phyloP scores from a whole-genome alignment of 2,113 vertebrate species.

The Myiagra hebetior region DNA sequence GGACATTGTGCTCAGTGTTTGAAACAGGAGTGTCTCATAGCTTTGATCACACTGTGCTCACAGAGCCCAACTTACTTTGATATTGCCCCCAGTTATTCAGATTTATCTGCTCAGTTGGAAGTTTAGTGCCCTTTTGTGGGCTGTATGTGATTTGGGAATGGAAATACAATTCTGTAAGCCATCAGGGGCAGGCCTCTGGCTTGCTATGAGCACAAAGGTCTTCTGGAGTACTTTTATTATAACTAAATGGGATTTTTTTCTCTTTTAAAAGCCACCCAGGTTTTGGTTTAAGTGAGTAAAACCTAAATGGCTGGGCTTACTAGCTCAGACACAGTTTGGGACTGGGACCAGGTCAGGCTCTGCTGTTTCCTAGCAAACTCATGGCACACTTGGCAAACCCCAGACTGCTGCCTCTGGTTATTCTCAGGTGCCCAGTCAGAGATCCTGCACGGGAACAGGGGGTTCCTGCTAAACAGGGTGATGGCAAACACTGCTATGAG shows the following conservation, averaged over 20 bases:
- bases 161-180: neutral
- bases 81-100: neutral
- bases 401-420: accelerated
- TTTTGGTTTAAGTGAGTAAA: neutral
- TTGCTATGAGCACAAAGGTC: accelerated
- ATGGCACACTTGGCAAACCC: accelerated
- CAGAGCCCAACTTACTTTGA: neutral
- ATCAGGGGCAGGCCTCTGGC: neutral
- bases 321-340: neutral
- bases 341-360: neutral
- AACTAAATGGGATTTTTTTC: neutral
- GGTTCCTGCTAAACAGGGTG: neutral
- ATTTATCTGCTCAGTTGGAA: neutral
- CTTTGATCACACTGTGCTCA: accelerated
- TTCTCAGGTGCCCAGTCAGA: neutral
- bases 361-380: neutral
- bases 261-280: neutral
- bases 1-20: neutral
- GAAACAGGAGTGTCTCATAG: neutral
- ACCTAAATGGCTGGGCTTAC: neutral
- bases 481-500: accelerated
- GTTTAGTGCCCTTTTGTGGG: neutral
- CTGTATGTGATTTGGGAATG: neutral
- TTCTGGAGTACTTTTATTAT: neutral
- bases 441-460: accelerated